Base-by-base conservation (phyloP, 2,888 invertebrate genomes). In the Odontocerum albicorne region DNA sequence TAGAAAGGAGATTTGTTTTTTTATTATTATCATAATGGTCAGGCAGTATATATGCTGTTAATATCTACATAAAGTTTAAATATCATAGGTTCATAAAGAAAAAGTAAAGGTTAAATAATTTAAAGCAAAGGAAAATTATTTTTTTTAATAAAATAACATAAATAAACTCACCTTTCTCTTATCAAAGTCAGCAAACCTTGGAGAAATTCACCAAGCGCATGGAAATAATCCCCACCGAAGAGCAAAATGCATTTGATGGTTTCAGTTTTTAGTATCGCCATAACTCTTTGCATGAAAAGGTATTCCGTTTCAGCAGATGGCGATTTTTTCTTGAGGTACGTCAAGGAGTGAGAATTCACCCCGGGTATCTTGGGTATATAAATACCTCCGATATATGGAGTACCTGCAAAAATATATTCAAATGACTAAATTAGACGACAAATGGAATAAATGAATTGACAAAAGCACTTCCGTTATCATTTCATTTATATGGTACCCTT, bases 351-450 rank as follows among this genome's bases (percentile, higher is more conserved):
- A 55, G 70, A 74, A 47, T 74, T 64, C 0, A 78, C 74, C 64
- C 72, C 69, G 2, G 73, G 72, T 61, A 78, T 70, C 15, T 63
- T 60, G 31, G 77, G 77, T 58, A 78, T 72, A 44, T 65, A 72
- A 4, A 77, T 22, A 3, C 77, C 77, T 39, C 71, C 68, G n/a
- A 74, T 64, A 27, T 71, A 70, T 1, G 72, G n/a, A n/a, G n/a
- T n/a, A n/a, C n/a, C n/a, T n/a, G n/a, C n/a, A n/a, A n/a, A n/a
- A n/a, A n/a, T n/a, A n/a, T n/a, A n/a, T n/a, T n/a, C n/a, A n/a
- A n/a, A n/a, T n/a, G n/a, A n/a, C n/a, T n/a, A n/a, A n/a, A n/a
- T n/a, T n/a, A n/a, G n/a, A n/a, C n/a, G n/a, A n/a, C n/a, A n/a
- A n/a, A n/a, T n/a, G n/a, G n/a, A n/a, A n/a, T n/a, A n/a, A n/a